Evolutionary conservation across 2,113 vertebrate genomes (phyloP).

Genomic region (Peucedramus taeniatus): DNA sequence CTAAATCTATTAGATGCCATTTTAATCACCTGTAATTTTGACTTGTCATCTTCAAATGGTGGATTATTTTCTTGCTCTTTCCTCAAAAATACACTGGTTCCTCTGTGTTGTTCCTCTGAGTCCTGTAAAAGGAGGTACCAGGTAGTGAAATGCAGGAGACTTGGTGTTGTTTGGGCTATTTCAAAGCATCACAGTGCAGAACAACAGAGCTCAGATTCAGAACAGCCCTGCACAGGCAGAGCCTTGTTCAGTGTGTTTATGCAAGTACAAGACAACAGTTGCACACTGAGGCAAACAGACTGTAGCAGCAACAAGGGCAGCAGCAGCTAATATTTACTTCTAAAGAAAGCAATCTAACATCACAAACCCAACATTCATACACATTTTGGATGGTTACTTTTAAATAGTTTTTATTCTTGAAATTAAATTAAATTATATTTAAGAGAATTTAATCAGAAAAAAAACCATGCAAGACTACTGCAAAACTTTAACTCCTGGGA

Average conservation of each 20-base stretch:
- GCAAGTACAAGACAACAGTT: neutral
- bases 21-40: slow-evolving; percentile 82
- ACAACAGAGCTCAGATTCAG: neutral
- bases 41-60: slow-evolving; percentile 74
- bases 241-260: neutral
- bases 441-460: neutral
- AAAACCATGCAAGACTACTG: neutral
- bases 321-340: neutral
- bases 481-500: neutral
- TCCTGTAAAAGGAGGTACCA: slow-evolving; percentile 7
- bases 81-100: neutral
- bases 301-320: neutral
- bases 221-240: neutral
- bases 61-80: slow-evolving; percentile 52
- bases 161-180: neutral
- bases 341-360: neutral
- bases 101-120: neutral
- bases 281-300: neutral
- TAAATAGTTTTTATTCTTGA: neutral
- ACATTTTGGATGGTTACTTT: neutral
- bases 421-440: neutral
- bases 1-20: neutral
- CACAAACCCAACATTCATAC: neutral
- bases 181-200: neutral
- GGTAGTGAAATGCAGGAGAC: neutral